Base-by-base conservation (phyloP, 2,888 invertebrate genomes). In the Acanthoscelides obtectus region DNA sequence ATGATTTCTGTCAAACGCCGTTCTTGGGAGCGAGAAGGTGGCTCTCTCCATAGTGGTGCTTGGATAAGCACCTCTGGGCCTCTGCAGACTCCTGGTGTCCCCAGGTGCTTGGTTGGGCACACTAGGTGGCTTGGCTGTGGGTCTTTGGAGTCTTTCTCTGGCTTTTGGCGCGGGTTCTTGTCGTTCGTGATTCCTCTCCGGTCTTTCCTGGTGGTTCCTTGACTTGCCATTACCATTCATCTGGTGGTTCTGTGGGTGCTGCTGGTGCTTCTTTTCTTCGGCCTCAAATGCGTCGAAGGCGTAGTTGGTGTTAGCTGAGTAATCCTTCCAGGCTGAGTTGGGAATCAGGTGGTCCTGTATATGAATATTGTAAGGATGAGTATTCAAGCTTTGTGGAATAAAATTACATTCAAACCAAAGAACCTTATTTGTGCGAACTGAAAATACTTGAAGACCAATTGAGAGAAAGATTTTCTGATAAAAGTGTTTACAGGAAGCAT, bases 261-360 rank as follows among this genome's bases (percentile, higher is more conserved):
- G 72, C 74, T 85, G 84, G 20, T 77, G 81, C 73, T 81, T 82
- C 80, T 93, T 93, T 82, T 94, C 93, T 79, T 94, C 94, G 72
- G 93, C 92, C 80, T 94, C 95, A 83, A 93, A 94, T 0, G 94
- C 92, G 80, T 96, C 96, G 85, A 96, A 96, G 0, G 94, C 96
- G 85, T 95, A 96, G 86, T 96, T 96, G 0, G 94, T 95, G 84
- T 94, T 94, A 0, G 92, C 89, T 0, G 93, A 91, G 83, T 95
- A 96, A 82, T 96, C 96, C 83, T 94, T 94, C 96, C 96, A 96
- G 0, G 94, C 94, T 20, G 93, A 91, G 83, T 91, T 93, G 22
- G 93, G 92, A 78, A 95, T 93, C 68, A 95, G 86, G 79, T 93
- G 93, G 79, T 94, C 94, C 94, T 95, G 88, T 72, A 81, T 75